Evolutionary conservation across 92 coral and sea anemone species (phyloP).

Genomic region (Virgularia gustaviana): DNA sequence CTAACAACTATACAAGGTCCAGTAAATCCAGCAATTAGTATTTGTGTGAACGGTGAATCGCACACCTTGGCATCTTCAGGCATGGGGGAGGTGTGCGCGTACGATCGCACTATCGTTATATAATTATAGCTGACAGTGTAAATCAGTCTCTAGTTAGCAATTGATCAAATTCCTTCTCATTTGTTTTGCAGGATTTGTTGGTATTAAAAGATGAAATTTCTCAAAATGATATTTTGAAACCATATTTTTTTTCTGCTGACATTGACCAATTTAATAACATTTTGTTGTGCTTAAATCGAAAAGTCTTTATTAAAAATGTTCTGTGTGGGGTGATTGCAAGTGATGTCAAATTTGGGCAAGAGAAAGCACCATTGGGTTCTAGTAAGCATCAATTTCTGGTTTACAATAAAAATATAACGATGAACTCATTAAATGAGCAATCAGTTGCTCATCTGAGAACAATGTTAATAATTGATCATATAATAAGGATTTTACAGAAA

Average conservation of each 20-base stretch:
- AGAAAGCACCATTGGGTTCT: neutral
- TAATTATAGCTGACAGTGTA: too few species aligned
- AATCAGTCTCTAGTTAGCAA: too few species aligned
- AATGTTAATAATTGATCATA: slow-evolving; percentile 9
- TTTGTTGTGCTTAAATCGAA: slow-evolving; percentile 6
- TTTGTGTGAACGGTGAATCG: too few species aligned
- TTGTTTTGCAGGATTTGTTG: slow-evolving; percentile 5
- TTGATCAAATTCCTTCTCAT: too few species aligned
- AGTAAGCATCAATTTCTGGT: neutral
- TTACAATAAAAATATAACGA: neutral
- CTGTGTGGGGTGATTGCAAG: neutral
- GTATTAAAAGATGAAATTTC: neutral
- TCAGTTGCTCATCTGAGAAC: slow-evolving; percentile 11
- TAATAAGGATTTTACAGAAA: slow-evolving; percentile 4
- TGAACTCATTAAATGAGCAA: neutral
- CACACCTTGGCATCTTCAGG: too few species aligned
- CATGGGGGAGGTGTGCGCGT: too few species aligned
- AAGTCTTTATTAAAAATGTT: slow-evolving; percentile 11
- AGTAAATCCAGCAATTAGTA: too few species aligned
- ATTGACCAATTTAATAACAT: slow-evolving; percentile 18
- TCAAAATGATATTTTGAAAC: slow-evolving; percentile 1
- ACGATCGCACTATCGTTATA: too few species aligned
- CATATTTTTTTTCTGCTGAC: neutral
- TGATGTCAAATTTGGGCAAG: slow-evolving; percentile 1
- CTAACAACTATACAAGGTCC: too few species aligned